Evolutionary conservation across 2,888 invertebrate genomes (phyloP).

Genomic region (Adineta ricciae): DNA sequence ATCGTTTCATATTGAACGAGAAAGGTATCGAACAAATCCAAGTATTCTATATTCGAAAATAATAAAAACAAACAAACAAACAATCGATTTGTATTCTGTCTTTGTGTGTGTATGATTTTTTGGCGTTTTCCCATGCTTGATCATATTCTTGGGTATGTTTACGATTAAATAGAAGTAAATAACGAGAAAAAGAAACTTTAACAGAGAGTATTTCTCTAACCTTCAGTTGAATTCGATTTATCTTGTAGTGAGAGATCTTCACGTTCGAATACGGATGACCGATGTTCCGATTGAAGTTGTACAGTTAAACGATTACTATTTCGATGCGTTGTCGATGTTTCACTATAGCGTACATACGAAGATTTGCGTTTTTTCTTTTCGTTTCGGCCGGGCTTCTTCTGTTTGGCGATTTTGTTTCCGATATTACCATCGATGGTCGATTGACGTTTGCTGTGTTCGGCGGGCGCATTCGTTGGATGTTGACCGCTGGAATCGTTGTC

Average conservation of each 20-base stretch:
- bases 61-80: not conserved
- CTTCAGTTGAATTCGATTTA: not conserved
- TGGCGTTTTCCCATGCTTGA: not conserved
- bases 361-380: not conserved
- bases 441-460: not conserved
- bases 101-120: not conserved
- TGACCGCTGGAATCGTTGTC: not conserved
- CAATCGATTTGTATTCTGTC: not conserved
- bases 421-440: not conserved
- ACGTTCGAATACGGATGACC: not conserved
- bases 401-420: not conserved
- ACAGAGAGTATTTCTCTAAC: not conserved
- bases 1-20: not conserved
- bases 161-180: not conserved
- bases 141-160: not conserved
- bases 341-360: not conserved
- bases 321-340: not conserved
- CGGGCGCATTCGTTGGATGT: not conserved
- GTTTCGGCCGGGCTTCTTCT: not conserved
- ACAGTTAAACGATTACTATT: not conserved
- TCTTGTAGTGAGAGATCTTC: not conserved
- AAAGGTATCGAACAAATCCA: too few species aligned
- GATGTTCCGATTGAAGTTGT: not conserved
- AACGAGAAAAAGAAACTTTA: not conserved
- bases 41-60: not conserved